A percentile compares a stretch with the other conserved stretches of the same genome.
phyloP scores from a whole-genome alignment of 2,797 vertebrate genomes.

The Diplodus puntazzo region DNA sequence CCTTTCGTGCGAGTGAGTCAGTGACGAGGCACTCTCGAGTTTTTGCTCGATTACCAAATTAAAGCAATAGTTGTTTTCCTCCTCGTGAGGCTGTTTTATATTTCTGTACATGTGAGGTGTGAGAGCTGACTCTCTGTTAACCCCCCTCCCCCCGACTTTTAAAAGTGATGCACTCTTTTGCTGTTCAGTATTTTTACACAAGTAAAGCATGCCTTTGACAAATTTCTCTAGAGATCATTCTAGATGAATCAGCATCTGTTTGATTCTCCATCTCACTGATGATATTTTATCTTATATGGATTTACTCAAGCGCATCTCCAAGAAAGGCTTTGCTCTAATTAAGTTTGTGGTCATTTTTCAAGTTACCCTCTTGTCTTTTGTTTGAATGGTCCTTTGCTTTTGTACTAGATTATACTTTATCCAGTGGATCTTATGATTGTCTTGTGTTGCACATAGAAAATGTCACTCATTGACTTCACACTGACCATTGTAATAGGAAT shows the following conservation, averaged over 20 bases:
- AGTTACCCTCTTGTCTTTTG: slow-evolving; percentile 36
- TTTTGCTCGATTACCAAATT: slow-evolving; percentile 73
- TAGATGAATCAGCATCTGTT: slow-evolving; percentile 25
- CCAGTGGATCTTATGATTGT: slow-evolving; percentile 69
- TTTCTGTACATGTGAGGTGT: slow-evolving; percentile 40
- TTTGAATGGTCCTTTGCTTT: slow-evolving; percentile 52
- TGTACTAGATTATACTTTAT: slow-evolving; percentile 63
- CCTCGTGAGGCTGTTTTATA: slow-evolving; percentile 7
- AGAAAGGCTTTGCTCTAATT: slow-evolving; percentile 56
- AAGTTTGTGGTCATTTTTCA: slow-evolving; percentile 42
- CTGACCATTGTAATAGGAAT: slow-evolving; percentile 80
- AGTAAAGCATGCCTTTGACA: slow-evolving; percentile 55
- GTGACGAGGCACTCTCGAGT: slow-evolving; percentile 26
- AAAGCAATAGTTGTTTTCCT: slow-evolving; percentile 82
- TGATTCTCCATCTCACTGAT: slow-evolving; percentile 49
- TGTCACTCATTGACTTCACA: slow-evolving; percentile 75
- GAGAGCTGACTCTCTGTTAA: slow-evolving; percentile 39
- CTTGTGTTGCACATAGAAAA: slow-evolving; percentile 79
- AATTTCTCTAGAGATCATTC: slow-evolving; percentile 39
- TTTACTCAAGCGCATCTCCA: slow-evolving; percentile 62
- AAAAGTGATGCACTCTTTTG: slow-evolving; percentile 64
- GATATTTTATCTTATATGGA: slow-evolving; percentile 33
- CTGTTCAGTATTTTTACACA: slow-evolving; percentile 61
- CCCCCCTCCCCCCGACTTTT: slow-evolving; percentile 20
- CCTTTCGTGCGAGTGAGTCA: slow-evolving; percentile 1